phyloP scores from a whole-genome alignment of 92 coral and sea anemone genomes.

The Galaxea fascicularis region DNA sequence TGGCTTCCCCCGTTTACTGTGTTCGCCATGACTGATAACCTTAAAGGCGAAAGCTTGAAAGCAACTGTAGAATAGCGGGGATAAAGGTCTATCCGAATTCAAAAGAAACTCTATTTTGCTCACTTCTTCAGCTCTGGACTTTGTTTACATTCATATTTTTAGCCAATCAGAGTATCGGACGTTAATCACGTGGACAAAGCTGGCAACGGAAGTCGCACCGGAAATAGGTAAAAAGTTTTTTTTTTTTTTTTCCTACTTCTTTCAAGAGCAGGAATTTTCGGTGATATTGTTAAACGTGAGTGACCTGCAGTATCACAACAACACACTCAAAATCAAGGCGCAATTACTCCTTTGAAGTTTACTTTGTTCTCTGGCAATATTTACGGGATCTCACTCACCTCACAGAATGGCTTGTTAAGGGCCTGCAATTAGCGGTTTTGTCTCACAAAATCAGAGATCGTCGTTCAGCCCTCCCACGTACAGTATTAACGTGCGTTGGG shows the following conservation, averaged over 20 bases:
- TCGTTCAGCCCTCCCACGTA: no score
- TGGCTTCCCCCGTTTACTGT: conserved; percentile 85
- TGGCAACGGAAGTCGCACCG: conserved; percentile 1
- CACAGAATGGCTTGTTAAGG: no score
- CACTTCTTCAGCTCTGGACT: neutral
- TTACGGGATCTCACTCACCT: no score
- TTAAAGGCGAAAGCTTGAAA: neutral
- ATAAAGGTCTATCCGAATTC: neutral
- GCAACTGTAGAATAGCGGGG: neutral
- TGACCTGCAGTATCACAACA: no score
- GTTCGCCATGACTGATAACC: conserved; percentile 48
- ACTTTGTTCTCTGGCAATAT: no score
- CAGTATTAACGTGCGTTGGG: no score
- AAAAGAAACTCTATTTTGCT: conserved; percentile 15
- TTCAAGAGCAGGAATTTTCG: neutral
- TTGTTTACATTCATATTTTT: conserved; percentile 29
- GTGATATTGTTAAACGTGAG: no score
- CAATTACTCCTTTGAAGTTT: no score
- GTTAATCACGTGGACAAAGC: conserved; percentile 27
- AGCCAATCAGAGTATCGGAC: conserved; percentile 22
- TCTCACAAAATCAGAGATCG: no score
- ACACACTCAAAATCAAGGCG: no score
- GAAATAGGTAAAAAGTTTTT: neutral
- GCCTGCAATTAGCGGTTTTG: no score
- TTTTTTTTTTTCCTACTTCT: neutral